Evolutionary conservation across 2,113 vertebrate genomes (phyloP).

Genomic region (Stomatorhinus ivindoensis): DNA sequence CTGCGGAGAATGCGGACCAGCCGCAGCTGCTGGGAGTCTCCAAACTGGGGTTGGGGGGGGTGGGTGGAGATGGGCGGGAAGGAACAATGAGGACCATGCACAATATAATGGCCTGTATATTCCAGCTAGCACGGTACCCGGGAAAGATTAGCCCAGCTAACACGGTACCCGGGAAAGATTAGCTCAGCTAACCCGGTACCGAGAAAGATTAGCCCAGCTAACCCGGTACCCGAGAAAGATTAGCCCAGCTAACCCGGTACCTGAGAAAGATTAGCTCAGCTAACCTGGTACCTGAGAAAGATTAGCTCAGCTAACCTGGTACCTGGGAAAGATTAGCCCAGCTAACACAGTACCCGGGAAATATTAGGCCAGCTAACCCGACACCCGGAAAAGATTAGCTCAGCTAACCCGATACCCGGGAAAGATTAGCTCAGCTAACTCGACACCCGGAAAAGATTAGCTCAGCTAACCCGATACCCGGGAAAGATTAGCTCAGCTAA

Average conservation of each 20-base stretch:
- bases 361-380: not conserved
- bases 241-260: not conserved
- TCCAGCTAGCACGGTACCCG: not conserved
- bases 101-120: not conserved
- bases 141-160: too few relatives aligned
- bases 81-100: not conserved
- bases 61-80: not conserved
- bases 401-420: not conserved
- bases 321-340: not conserved
- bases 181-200: not conserved
- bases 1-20: constrained; percentile 94
- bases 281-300: not conserved
- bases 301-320: not conserved
- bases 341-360: not conserved
- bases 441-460: not conserved
- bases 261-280: not conserved
- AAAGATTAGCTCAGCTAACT: not conserved
- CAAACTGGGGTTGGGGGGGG: constrained; percentile 67
- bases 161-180: not conserved
- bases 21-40: constrained; percentile 96
- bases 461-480: not conserved
- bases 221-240: too few relatives aligned
- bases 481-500: not conserved
- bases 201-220: not conserved
- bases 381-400: not conserved